A percentile compares a stretch with the other conserved stretches of the same genome.
Evolutionary conservation across 2,113 vertebrate species (phyloP).

Genomic region (Percopsis transmontana): DNA sequence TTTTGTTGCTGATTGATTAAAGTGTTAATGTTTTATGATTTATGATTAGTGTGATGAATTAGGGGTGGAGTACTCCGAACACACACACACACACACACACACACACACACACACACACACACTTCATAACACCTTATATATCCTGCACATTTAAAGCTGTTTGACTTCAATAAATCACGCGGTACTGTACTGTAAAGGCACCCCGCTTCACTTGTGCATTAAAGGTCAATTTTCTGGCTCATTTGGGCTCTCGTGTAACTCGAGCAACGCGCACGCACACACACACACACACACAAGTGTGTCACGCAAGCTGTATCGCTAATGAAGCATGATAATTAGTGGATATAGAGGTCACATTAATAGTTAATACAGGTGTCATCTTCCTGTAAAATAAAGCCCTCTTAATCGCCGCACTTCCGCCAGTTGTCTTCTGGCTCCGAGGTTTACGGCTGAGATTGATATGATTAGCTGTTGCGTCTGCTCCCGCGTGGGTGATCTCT

Average conservation of each 20-base stretch:
- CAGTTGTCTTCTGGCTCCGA: too few relatives aligned
- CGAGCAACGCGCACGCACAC: constrained; percentile 16
- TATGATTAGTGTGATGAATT: too few relatives aligned
- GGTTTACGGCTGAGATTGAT: not conserved
- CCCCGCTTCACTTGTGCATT: constrained; percentile 46
- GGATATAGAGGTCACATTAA: constrained; percentile 3
- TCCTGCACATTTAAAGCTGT: too few relatives aligned
- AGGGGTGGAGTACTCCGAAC: too few relatives aligned
- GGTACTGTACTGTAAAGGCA: constrained; percentile 37
- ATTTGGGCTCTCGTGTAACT: constrained; percentile 32
- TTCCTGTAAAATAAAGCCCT: not conserved
- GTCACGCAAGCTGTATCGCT: not conserved
- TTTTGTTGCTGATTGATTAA: too few relatives aligned
- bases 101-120: too few relatives aligned
- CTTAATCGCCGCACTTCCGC: too few relatives aligned
- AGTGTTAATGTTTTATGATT: too few relatives aligned
- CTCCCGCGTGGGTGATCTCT: not conserved
- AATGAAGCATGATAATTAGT: not conserved
- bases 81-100: too few relatives aligned
- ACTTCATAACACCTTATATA: too few relatives aligned
- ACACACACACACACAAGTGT: constrained; percentile 12
- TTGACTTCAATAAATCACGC: constrained; percentile 31
- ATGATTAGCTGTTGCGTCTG: not conserved
- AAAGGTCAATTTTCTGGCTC: constrained; percentile 6
- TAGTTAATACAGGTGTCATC: not conserved